These are phyloP conservation scores for Esox lucius DNA, from an alignment of 2,797 vertebrate genomes.

Conservation along the genomic window DNA sequence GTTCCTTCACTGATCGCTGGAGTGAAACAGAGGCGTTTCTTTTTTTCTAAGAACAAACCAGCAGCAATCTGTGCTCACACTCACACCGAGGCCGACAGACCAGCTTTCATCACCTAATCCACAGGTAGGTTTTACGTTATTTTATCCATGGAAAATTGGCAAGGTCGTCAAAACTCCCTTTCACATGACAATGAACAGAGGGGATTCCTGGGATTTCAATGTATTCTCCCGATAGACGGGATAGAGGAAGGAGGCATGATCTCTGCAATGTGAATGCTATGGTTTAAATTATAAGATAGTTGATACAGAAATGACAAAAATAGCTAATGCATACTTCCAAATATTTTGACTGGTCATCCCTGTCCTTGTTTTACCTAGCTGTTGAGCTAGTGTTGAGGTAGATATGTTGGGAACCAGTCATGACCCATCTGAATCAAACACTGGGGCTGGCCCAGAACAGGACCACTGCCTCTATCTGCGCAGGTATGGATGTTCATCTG, in stretches of 20 bases:
- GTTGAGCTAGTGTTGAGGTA: neutral
- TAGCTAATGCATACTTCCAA: neutral
- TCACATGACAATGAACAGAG: neutral
- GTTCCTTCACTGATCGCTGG: neutral
- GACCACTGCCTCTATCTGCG: slow-evolving; percentile 38
- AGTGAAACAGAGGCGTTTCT: neutral
- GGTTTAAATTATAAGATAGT: neutral
- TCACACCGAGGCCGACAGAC: neutral
- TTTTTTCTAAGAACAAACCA: neutral
- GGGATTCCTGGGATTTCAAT: neutral
- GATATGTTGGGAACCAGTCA: neutral
- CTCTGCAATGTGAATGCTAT: neutral
- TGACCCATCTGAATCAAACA: neutral
- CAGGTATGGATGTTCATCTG: slow-evolving; percentile 41
- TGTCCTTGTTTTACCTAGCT: neutral
- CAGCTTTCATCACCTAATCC: neutral
- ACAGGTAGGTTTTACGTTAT: neutral
- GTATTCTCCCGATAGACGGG: neutral
- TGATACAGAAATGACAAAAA: neutral
- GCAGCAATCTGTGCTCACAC: neutral
- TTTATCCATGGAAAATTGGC: neutral
- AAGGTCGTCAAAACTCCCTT: neutral
- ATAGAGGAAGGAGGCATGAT: neutral
- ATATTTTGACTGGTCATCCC: neutral
- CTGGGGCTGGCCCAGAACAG: slow-evolving; percentile 7